phyloP scores from a whole-genome alignment of 2,888 invertebrate species.

The Aquatica leii region DNA sequence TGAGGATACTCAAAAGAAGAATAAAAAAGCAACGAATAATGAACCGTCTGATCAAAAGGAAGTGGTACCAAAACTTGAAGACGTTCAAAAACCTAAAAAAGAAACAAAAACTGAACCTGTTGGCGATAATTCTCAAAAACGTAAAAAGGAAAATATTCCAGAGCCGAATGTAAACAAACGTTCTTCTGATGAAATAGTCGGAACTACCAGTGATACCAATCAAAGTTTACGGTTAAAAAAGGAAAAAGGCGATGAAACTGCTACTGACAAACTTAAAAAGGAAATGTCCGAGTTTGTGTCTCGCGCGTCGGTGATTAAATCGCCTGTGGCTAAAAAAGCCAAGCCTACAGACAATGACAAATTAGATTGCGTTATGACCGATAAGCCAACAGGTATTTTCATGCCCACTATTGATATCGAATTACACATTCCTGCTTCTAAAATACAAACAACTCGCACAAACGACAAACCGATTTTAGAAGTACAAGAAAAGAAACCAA shows the following conservation, averaged over 20 bases:
- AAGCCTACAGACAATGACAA: slow-evolving; percentile 62
- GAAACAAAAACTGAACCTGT: background rate
- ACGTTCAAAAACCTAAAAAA: background rate
- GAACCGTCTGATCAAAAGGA: slow-evolving; percentile 54
- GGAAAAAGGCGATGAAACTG: slow-evolving; percentile 39
- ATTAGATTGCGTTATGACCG: slow-evolving; percentile 47
- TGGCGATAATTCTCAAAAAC: slow-evolving; percentile 1
- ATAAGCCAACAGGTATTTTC: slow-evolving; percentile 72
- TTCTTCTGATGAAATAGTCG: background rate
- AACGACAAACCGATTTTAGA: slow-evolving; percentile 8
- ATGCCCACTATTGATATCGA: slow-evolving; percentile 74
- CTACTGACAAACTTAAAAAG: slow-evolving; percentile 52
- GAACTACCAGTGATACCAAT: background rate
- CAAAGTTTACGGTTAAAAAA: background rate
- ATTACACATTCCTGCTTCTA: slow-evolving; percentile 59
- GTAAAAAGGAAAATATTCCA: slow-evolving; percentile 13
- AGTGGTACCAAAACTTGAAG: background rate
- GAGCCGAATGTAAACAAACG: background rate
- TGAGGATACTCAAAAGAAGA: slow-evolving; percentile 65
- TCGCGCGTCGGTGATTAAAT: slow-evolving; percentile 67
- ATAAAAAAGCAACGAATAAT: slow-evolving; percentile 62
- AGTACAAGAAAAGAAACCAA: slow-evolving; percentile 1
- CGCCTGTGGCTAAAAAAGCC: slow-evolving; percentile 65
- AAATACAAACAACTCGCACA: slow-evolving; percentile 24
- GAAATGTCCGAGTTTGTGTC: slow-evolving; percentile 55